Evolutionary conservation across 92 coral and sea anemone species (phyloP).

Genomic region (Heliopora coerulea): DNA sequence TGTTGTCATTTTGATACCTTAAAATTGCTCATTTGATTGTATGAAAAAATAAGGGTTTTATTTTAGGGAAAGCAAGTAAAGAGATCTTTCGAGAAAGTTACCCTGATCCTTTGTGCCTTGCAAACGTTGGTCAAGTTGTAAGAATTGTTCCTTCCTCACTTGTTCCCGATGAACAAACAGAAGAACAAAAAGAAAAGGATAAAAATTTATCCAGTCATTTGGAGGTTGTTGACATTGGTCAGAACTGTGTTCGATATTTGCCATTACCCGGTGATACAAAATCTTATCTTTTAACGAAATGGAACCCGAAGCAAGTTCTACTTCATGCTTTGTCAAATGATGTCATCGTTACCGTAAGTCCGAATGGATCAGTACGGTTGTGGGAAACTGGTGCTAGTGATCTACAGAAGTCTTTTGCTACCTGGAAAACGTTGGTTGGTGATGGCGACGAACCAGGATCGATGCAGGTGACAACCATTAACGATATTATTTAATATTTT

Average conservation of each 20-base stretch:
- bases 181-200: slow-evolving; percentile 24
- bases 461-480: slow-evolving; percentile 64
- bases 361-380: slow-evolving; percentile 76
- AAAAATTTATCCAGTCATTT: slow-evolving; percentile 54
- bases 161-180: slow-evolving; percentile 56
- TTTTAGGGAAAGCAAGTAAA: slow-evolving; percentile 9
- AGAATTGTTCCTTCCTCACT: slow-evolving; percentile 73
- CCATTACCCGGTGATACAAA: slow-evolving; percentile 70
- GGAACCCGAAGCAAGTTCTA: slow-evolving; percentile 65
- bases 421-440: slow-evolving; percentile 92
- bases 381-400: slow-evolving; percentile 95
- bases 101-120: slow-evolving; percentile 66
- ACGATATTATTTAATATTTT: neutral
- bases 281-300: slow-evolving; percentile 65
- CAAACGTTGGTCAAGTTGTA: slow-evolving; percentile 80
- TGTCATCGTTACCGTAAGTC: slow-evolving; percentile 85
- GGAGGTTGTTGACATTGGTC: slow-evolving; percentile 82
- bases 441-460: slow-evolving; percentile 64
- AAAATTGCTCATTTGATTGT: too few relatives aligned
- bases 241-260: slow-evolving; percentile 61
- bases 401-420: slow-evolving; percentile 74
- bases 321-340: slow-evolving; percentile 80
- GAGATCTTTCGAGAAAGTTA: slow-evolving; percentile 6
- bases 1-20: too few relatives aligned
- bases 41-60: too few relatives aligned